Percentiles rank a stretch among this genome's conserved stretches.
Evolutionary conservation across 2,797 vertebrate species (phyloP).

Genomic region (Bufotes viridis): DNA sequence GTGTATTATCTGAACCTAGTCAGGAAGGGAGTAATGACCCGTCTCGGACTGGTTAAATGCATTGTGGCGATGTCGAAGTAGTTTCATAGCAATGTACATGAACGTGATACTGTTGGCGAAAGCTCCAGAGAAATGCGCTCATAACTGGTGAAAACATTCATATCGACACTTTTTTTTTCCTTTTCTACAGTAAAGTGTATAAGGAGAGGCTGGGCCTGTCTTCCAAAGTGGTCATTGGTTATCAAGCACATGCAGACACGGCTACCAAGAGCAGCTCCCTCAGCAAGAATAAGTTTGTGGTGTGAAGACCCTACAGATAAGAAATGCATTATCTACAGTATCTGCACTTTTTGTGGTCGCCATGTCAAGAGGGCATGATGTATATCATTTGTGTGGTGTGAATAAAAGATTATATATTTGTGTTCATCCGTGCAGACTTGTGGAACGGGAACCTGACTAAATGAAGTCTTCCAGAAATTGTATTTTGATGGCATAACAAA

Average conservation of each 20-base stretch:
- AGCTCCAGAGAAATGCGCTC: too few relatives aligned
- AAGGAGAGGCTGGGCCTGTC: constrained; percentile 83
- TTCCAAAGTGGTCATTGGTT: constrained; percentile 80
- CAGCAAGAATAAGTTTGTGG: constrained; percentile 82
- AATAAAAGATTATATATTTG: neutral
- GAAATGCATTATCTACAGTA: neutral
- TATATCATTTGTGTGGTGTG: neutral
- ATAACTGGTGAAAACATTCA: neutral
- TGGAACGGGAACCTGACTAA: too few relatives aligned
- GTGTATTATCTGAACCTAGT: too few relatives aligned
- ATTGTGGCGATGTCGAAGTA: too few relatives aligned
- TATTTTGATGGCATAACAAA: neutral
- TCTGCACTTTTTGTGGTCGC: neutral
- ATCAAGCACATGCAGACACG: constrained; percentile 84
- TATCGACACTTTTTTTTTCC: neutral
- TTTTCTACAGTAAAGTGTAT: constrained; percentile 75
- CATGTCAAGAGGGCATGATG: neutral
- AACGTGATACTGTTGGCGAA: too few relatives aligned
- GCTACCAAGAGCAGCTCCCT: constrained; percentile 84
- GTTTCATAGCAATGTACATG: too few relatives aligned
- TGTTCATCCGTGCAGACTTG: neutral
- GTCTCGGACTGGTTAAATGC: too few relatives aligned
- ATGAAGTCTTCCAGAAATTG: too few relatives aligned
- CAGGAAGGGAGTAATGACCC: too few relatives aligned
- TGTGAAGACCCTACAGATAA: constrained; percentile 69